Evolutionary conservation across 2,797 vertebrate genomes (phyloP).

Genomic region (Alca torda): DNA sequence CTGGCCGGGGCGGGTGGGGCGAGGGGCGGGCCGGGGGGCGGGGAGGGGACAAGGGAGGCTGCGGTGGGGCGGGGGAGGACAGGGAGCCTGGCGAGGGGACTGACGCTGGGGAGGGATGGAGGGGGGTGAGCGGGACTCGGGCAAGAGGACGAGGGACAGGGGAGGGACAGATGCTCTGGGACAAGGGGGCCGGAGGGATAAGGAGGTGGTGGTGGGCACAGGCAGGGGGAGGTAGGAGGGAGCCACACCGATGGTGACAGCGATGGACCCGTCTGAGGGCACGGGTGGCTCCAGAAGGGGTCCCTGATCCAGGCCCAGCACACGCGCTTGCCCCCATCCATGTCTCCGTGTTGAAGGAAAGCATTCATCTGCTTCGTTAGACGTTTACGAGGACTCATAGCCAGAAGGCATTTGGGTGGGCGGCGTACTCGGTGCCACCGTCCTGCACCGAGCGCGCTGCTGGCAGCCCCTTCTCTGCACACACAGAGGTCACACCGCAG

Average conservation of each 20-base stretch:
- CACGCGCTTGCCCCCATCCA: accelerated
- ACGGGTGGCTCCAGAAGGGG: neutral
- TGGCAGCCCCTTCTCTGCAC: neutral
- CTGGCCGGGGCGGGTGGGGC: neutral
- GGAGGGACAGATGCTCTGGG: no score
- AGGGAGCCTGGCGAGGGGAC: neutral
- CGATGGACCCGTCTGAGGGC: neutral
- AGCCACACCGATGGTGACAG: no score
- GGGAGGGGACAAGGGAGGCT: neutral
- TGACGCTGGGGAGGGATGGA: neutral
- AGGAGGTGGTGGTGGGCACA: neutral
- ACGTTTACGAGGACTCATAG: accelerated
- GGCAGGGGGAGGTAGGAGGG: neutral
- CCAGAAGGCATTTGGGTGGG: neutral
- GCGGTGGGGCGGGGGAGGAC: neutral
- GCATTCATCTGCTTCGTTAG: neutral
- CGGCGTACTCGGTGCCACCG: neutral
- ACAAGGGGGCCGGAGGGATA: neutral
- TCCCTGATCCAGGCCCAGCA: no score
- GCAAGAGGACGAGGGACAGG: neutral
- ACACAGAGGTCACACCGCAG: accelerated
- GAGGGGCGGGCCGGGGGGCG: neutral
- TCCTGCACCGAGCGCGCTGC: accelerated
- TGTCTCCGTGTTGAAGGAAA: no score
- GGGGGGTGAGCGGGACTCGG: neutral